Percentiles rank a stretch among this genome's conserved stretches.
These are phyloP conservation scores for Nycticorax nycticorax DNA, from an alignment of 2,113 vertebrate genomes.

Conservation along the genomic window DNA sequence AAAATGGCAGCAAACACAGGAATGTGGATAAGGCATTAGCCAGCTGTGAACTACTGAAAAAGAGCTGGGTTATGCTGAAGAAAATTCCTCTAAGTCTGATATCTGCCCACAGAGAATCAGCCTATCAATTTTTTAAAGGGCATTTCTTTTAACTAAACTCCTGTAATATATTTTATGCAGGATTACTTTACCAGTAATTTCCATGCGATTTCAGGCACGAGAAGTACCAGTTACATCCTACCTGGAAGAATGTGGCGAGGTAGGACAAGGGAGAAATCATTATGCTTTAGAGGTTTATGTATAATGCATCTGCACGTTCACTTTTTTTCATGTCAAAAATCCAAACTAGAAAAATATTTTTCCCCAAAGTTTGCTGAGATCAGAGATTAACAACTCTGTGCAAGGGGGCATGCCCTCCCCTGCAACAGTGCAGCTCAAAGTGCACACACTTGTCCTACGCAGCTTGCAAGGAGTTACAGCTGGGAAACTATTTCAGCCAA, in stretches of 20 bases:
- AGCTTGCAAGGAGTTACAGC: neutral
- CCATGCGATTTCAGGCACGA: neutral
- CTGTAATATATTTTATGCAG: slow-evolving; percentile 11
- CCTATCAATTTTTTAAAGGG: slow-evolving; percentile 14
- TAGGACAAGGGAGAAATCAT: neutral
- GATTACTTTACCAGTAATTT: slow-evolving; percentile 12
- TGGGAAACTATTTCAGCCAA: neutral
- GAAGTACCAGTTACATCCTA: neutral
- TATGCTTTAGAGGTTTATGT: neutral
- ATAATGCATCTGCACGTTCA: neutral
- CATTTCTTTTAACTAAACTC: slow-evolving; percentile 41
- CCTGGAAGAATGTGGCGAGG: neutral
- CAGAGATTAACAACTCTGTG: neutral
- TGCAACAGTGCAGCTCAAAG: neutral
- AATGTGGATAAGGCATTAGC: neutral
- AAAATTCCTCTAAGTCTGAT: neutral
- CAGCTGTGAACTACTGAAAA: neutral
- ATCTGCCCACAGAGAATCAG: neutral
- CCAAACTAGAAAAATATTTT: neutral
- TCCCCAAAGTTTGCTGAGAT: neutral
- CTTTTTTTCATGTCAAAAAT: neutral
- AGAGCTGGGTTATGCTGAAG: neutral
- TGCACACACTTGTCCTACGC: neutral
- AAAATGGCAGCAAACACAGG: neutral
- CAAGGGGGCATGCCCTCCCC: neutral